Evolutionary conservation across 2,888 invertebrate species (phyloP).

Genomic region (Lithophane semibrunnea): DNA sequence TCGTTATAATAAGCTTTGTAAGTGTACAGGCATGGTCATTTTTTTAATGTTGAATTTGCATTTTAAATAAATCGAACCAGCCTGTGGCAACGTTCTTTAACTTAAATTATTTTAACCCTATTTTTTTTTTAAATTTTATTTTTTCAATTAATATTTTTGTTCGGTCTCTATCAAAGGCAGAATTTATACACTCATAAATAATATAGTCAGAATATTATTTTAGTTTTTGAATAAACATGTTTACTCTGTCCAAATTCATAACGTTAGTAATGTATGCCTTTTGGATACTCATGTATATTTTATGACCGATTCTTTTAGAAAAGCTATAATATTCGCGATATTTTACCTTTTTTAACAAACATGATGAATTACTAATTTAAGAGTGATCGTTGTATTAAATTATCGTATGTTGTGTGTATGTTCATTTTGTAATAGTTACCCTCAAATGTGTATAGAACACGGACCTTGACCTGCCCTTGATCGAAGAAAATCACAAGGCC

Average conservation of each 20-base stretch:
- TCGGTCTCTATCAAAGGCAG: neutral
- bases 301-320: constrained; percentile 14
- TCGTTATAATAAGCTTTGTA: neutral
- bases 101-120: neutral
- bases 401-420: neutral
- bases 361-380: constrained; percentile 29
- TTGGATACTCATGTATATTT: constrained; percentile 26
- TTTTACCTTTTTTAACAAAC: constrained; percentile 17
- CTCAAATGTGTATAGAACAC: neutral
- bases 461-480: neutral
- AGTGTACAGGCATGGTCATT: neutral
- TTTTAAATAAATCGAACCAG: neutral
- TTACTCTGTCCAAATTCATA: constrained; percentile 19
- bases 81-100: neutral
- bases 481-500: neutral
- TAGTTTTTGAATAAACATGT: constrained; percentile 37
- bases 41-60: too few species aligned
- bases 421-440: neutral
- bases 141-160: neutral
- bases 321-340: constrained; percentile 3
- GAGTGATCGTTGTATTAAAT: constrained; percentile 5
- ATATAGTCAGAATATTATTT: constrained; percentile 16
- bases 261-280: constrained; percentile 24
- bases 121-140: neutral
- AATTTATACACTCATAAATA: neutral